These are phyloP conservation scores for Oreotragus oreotragus DNA, from an alignment of 2,113 vertebrate species.

Conservation along the genomic window DNA sequence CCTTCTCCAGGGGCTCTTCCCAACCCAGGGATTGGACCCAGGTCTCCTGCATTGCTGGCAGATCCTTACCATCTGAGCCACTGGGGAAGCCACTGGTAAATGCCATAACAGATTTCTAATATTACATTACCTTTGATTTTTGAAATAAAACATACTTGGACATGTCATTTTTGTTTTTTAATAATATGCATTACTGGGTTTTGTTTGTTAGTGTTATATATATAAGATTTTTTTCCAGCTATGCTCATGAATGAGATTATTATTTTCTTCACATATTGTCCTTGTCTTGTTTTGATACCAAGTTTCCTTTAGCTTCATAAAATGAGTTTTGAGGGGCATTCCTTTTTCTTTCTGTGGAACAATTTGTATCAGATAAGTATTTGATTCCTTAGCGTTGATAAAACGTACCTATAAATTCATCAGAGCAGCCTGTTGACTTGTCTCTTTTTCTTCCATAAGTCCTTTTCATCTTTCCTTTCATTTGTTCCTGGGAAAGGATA, in stretches of 20 bases:
- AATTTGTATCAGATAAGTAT: not conserved
- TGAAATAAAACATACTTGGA: not conserved
- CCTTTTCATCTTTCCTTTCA: not conserved
- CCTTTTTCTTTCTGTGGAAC: not conserved
- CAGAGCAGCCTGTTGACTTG: not conserved
- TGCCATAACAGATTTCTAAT: not conserved
- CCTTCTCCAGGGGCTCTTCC: not conserved
- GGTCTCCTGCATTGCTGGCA: not conserved
- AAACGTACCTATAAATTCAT: not conserved
- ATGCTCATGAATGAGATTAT: not conserved
- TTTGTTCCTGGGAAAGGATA: not conserved
- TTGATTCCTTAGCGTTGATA: not conserved
- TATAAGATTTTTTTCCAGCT: not conserved
- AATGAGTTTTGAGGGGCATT: not conserved
- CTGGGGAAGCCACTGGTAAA: not conserved
- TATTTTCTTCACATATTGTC: not conserved
- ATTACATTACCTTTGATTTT: not conserved
- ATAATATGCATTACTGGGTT: not conserved
- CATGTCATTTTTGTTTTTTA: not conserved
- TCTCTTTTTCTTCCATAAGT: not conserved
- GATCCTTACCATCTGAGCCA: not conserved
- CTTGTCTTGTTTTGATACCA: not conserved
- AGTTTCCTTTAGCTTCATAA: not conserved
- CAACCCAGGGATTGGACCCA: not conserved
- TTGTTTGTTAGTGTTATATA: not conserved